A percentile compares a stretch with the other conserved stretches of the same genome.
Conservation (phyloP, 2,113 vertebrate genomes). For the Ranitomeya imitator region DNA sequence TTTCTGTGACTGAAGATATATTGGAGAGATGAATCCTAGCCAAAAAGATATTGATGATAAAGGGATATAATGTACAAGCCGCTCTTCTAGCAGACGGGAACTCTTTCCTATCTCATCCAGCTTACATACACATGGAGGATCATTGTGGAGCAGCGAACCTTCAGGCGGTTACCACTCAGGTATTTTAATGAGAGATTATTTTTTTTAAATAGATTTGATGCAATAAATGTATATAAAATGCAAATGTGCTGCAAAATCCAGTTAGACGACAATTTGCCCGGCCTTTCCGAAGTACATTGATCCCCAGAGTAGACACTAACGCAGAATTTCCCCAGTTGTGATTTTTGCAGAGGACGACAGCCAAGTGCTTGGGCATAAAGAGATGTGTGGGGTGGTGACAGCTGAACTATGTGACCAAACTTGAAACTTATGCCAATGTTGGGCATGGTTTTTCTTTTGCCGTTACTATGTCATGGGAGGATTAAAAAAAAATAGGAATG, state of each 20-base stretch:
- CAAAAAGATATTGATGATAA: conserved; percentile 87
- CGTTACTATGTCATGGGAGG: too few species aligned
- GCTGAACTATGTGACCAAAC: too few species aligned
- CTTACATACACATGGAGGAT: conserved; percentile 81
- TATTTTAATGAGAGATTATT: conserved; percentile 30
- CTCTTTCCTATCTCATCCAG: conserved; percentile 72
- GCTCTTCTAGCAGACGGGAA: conserved; percentile 78
- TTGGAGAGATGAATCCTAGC: conserved; percentile 85
- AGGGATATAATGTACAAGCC: conserved; percentile 81
- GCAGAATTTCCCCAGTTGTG: too few species aligned
- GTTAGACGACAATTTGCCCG: background rate
- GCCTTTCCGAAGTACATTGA: background rate
- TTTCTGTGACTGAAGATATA: conserved; percentile 72
- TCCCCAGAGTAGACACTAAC: too few species aligned
- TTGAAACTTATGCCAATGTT: too few species aligned
- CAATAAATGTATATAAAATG: background rate
- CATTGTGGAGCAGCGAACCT: conserved; percentile 80
- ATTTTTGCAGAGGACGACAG: background rate
- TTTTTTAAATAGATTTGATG: background rate
- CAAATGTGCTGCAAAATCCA: background rate
- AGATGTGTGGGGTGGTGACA: too few species aligned
- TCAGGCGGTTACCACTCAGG: conserved; percentile 80
- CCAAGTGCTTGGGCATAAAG: too few species aligned
- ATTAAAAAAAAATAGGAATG: too few species aligned
- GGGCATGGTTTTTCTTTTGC: too few species aligned